Base-by-base conservation (phyloP, 1,140 invertebrate genomes). In the Limonius californicus region DNA sequence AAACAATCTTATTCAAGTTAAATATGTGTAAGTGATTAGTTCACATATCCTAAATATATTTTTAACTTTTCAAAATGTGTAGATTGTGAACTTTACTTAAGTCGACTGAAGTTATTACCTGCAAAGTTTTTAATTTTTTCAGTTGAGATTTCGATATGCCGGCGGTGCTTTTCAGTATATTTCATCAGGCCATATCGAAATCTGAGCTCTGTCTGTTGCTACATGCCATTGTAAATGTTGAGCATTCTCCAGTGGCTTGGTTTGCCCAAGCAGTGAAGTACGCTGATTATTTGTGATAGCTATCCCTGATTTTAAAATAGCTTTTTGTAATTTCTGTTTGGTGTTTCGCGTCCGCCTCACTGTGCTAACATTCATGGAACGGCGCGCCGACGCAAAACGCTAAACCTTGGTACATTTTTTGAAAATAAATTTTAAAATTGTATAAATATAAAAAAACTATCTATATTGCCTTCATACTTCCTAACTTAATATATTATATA, bases 401-500 rank as follows among this genome's bases (percentile, higher is more conserved):
- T 21, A 23, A 23, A 23, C 23, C n/a, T 39, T 14, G n/a, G 35
- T 39, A 39, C 35, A 39, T 62, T 54, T 62, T 57, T 62, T 62
- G 43, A 62, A 50, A 68, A 63, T 50, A 70, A 72, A 60, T 53
- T 67, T 70, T 65, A 67, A 70, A 70, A 70, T 66, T 70, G 67
- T 72, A 72, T 71, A 71, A 73, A 72, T 71, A 72, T 70, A 66
- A 72, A 67, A 72, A 67, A 74, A 74, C 72, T 74, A 76, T 76
- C 74, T 76, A 75, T 74, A 74, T 27, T 75, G 74, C 74, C 74
- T 76, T 76, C 73, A 73, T 75, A 76, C 72, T 76, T 76, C 72
- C 74, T 76, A 76, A 73, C 69, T 71, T 70, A 72, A 71, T 71
- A 73, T 70, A 59, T 71, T 73, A 73, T 73, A 72, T 73, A 69